Evolutionary conservation across 2,113 vertebrate species (phyloP).

Genomic region (Calyptommatus sinebrachiatus): DNA sequence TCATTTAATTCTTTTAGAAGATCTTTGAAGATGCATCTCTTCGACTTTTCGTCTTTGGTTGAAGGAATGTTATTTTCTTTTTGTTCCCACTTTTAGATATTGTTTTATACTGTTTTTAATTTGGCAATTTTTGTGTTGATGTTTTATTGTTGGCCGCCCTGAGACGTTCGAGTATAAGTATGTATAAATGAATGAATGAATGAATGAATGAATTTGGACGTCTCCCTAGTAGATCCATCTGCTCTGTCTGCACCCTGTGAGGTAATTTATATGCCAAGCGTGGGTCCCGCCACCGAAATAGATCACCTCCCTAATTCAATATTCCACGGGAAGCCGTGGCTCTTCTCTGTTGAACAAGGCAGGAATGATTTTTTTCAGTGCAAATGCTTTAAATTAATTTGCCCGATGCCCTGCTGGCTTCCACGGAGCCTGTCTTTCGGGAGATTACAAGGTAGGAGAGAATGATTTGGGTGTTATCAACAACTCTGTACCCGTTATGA

Average conservation of each 20-base stretch:
- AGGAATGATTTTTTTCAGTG: background rate
- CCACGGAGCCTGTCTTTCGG: background rate
- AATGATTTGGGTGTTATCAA: background rate
- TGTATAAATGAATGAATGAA: too few species aligned
- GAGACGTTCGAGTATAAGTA: too few species aligned
- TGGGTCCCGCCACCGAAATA: background rate
- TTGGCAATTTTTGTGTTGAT: too few species aligned
- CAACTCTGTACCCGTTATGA: background rate
- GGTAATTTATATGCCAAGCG: background rate
- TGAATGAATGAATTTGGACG: too few species aligned
- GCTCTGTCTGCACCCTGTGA: background rate
- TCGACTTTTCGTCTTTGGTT: too few species aligned
- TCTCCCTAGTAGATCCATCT: too few species aligned
- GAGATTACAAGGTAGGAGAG: background rate
- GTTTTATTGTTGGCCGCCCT: too few species aligned
- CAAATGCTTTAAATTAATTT: background rate
- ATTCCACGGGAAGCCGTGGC: background rate
- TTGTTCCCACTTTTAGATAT: too few species aligned
- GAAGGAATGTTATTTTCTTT: too few species aligned
- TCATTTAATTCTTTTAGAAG: too few species aligned
- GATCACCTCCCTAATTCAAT: background rate
- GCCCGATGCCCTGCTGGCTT: background rate
- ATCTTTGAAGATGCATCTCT: too few species aligned
- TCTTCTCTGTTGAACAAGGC: background rate
- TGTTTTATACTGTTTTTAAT: too few species aligned